These are phyloP conservation scores for Ophiodon elongatus DNA, from an alignment of 2,113 vertebrate species.

Conservation along the genomic window DNA sequence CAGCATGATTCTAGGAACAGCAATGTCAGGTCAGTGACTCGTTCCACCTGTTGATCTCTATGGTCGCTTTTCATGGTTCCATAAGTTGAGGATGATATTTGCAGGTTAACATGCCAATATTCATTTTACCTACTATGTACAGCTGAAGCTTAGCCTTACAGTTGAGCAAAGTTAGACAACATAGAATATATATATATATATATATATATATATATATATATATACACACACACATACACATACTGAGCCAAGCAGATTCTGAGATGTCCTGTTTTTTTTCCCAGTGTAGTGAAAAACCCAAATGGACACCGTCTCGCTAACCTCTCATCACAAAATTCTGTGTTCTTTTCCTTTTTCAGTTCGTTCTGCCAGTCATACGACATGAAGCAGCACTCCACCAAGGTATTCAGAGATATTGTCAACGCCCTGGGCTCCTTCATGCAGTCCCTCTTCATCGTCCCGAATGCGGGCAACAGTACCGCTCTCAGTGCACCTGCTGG, in stretches of 20 bases:
- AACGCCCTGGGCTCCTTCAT: slow-evolving; percentile 98
- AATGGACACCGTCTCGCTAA: not conserved
- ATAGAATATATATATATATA: no score
- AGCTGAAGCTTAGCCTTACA: not conserved
- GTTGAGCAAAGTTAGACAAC: not conserved
- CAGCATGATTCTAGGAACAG: no score
- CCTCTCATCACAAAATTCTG: not conserved
- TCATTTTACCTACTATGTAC: not conserved
- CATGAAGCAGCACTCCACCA: slow-evolving; percentile 99
- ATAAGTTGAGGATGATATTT: not conserved
- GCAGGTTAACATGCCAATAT: not conserved
- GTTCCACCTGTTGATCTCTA: not conserved
- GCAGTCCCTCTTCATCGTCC: slow-evolving; percentile 96
- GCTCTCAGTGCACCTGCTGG: slow-evolving; percentile 86
- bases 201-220: no score
- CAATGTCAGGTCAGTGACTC: not conserved
- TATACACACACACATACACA: no score
- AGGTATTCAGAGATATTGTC: slow-evolving; percentile 98
- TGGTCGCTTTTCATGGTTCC: not conserved
- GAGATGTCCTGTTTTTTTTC: not conserved
- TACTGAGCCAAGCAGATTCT: not conserved
- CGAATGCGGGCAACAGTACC: slow-evolving; percentile 87
- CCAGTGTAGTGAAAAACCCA: not conserved
- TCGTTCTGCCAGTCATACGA: slow-evolving; percentile 99
- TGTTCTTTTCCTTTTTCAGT: slow-evolving; percentile 72